Evolutionary conservation across 2,888 invertebrate species (phyloP), one percentile per base, ranked within the genome.

Genomic region (Noctua comes): DNA sequence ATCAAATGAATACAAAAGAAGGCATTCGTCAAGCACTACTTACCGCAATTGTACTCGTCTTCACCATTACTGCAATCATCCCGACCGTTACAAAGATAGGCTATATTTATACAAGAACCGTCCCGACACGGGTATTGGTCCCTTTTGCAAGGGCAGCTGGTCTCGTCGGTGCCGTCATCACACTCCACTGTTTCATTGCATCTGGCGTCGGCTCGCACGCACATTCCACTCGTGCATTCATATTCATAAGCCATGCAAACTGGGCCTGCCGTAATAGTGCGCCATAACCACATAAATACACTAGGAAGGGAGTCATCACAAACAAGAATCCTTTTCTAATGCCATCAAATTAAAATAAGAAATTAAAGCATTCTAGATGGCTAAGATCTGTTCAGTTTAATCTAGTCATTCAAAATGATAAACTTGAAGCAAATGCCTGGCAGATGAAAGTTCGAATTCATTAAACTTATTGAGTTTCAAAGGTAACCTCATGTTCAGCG

Each of bases 221-320:
- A 98, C 91, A 97, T 95, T 92, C 98, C 98, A 91, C 96, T 97
- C 91, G 97, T 95, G 96, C 98, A 98, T 91, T 97, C 97, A 97
- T 97, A 98, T 92, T 96, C 92, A 95, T 94, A 95, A 96, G 97
- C 96, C 96, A 96, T 96, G 97, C 97, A 96, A 92, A 92, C 88
- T 92, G 94, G 93, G 95, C 96, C 96, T 96, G 96, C 94, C 95
- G 88, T 95, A 94, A 93, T 93, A 93, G 93, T 92, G 90, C 91
- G 90, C 96, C 96, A 91, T 94, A 95, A 95, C 96, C 96, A 90
- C 91, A 89, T 90, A 87, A 76, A 87, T 78, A 88, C 87, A 91
- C 88, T 86, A 89, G 85, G 79, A 87, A 89, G 83, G 90, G 90
- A 88, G 75, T 80, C 68, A 27, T 73, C 36, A 64, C 21, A 57